Evolutionary conservation across 2,797 vertebrate genomes (phyloP).

Genomic region (Myotis myotis): DNA sequence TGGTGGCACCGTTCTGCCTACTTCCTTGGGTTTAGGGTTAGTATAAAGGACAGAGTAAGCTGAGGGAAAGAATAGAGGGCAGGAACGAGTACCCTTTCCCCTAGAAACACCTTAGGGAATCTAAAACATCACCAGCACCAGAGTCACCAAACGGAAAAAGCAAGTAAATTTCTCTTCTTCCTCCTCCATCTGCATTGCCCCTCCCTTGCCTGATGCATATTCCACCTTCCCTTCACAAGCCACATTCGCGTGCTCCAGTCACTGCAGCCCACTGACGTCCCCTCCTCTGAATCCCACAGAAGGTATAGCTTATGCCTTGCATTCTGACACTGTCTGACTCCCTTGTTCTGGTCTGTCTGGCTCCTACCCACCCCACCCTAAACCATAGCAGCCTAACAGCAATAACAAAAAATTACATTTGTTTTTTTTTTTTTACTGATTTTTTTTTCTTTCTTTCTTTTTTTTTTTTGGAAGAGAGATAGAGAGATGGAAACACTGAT

Average conservation of each 20-base stretch:
- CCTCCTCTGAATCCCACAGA: not conserved
- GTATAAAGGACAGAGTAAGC: not conserved
- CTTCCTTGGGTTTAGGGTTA: not conserved
- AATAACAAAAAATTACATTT: conserved; percentile 11
- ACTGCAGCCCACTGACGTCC: not conserved
- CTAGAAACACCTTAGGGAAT: not conserved
- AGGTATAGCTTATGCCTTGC: not conserved
- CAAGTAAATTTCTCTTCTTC: not conserved
- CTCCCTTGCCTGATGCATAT: not conserved
- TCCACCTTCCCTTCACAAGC: not conserved
- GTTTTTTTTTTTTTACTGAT: too few species aligned
- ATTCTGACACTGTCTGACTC: not conserved
- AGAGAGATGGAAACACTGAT: too few species aligned
- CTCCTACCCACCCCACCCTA: not conserved
- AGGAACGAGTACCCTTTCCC: not conserved
- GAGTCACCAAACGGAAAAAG: not conserved
- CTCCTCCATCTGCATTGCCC: not conserved
- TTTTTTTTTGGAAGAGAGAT: too few species aligned
- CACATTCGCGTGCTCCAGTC: not conserved
- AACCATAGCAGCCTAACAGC: not conserved
- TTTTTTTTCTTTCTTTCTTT: too few species aligned
- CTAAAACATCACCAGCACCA: not conserved
- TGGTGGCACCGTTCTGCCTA: not conserved
- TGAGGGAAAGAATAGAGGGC: not conserved
- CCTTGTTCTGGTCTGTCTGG: not conserved